Percentiles rank a stretch among this genome's conserved stretches.
phyloP scores from a whole-genome alignment of 92 coral and sea anemone genomes.

The Actinernus sp. region DNA sequence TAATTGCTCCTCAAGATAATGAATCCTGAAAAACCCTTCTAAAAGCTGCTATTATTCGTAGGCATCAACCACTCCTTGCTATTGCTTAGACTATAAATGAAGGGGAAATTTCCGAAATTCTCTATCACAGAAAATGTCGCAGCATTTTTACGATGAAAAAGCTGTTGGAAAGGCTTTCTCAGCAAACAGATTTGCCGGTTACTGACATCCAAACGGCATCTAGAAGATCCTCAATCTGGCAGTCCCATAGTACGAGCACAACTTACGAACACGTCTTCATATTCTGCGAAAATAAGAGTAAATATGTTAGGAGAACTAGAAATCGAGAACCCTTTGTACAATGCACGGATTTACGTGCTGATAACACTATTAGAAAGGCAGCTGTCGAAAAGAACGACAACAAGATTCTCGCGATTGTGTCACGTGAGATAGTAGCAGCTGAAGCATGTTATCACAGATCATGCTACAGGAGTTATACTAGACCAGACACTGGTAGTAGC shows the following conservation, averaged over 20 bases:
- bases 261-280: slow-evolving; percentile 46
- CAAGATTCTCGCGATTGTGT: slow-evolving; percentile 48
- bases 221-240: slow-evolving; percentile 39
- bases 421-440: slow-evolving; percentile 67
- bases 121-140: slow-evolving; percentile 50
- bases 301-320: slow-evolving; percentile 31
- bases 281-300: slow-evolving; percentile 48
- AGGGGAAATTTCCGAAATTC: slow-evolving; percentile 42
- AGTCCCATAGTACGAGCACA: slow-evolving; percentile 11
- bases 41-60: slow-evolving; percentile 41
- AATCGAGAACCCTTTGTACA: slow-evolving; percentile 40
- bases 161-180: slow-evolving; percentile 32
- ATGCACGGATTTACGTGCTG: slow-evolving; percentile 30
- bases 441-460: slow-evolving; percentile 74
- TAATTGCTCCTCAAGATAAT: slow-evolving; percentile 17
- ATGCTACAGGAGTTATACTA: slow-evolving; percentile 63
- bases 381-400: slow-evolving; percentile 47
- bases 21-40: slow-evolving; percentile 48
- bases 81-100: slow-evolving; percentile 33
- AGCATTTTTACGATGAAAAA: slow-evolving; percentile 52
- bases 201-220: too few species aligned
- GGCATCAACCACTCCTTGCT: slow-evolving; percentile 18
- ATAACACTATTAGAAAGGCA: slow-evolving; percentile 27
- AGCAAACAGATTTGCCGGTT: background rate
- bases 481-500: slow-evolving; percentile 1